These are phyloP conservation scores for Daubentonia madagascariensis DNA, from an alignment of 2,113 vertebrate species.

Conservation along the genomic window DNA sequence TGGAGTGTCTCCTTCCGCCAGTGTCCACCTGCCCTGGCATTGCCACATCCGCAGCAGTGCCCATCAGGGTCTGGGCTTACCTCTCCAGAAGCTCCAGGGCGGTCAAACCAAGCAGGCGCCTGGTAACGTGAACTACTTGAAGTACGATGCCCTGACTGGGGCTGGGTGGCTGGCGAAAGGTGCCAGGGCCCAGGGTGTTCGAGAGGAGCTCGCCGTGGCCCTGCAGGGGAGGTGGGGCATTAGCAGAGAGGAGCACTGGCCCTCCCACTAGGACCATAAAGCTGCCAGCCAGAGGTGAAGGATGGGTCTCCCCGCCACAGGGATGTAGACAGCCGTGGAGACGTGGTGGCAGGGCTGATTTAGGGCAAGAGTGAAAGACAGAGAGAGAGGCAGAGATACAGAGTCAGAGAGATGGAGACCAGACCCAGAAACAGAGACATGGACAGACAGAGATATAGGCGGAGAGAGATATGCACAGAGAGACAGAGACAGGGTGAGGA, in stretches of 20 bases:
- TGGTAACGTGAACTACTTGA: not conserved
- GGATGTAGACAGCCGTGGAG: not conserved
- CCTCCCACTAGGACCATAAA: not conserved
- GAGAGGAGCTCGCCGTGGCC: not conserved
- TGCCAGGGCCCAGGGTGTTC: not conserved
- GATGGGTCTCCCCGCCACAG: not conserved
- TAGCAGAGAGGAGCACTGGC: not conserved
- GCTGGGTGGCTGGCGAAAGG: not conserved
- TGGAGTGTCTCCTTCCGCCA: not conserved
- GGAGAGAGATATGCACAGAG: not conserved
- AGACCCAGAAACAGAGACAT: not conserved
- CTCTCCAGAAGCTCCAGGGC: not conserved
- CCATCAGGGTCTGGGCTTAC: not conserved
- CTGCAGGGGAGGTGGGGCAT: not conserved
- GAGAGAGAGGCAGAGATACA: not conserved
- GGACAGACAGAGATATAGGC: not conserved
- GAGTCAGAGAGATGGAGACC: not conserved
- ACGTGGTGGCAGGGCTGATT: not conserved
- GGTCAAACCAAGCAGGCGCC: not conserved
- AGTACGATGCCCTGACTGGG: not conserved
- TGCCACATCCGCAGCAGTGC: not conserved
- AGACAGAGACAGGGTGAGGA: not conserved
- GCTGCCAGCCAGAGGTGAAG: constrained; percentile 41
- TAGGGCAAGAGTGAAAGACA: not conserved
- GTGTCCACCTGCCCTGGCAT: not conserved